Conservation (phyloP, 2,113 vertebrate species). For the Choloepus hoffmanni region DNA sequence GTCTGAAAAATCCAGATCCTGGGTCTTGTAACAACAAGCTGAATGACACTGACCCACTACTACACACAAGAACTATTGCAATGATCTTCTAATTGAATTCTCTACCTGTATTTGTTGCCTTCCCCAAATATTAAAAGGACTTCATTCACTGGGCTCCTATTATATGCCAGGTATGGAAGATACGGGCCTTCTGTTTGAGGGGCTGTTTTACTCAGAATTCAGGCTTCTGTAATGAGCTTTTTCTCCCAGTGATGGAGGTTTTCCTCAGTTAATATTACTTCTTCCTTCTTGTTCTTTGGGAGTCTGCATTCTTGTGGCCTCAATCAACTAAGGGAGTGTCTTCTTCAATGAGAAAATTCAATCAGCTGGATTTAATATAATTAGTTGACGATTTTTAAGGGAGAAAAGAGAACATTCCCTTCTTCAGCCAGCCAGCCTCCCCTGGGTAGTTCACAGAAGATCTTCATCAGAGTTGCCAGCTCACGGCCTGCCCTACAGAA, state of each 20-base stretch:
- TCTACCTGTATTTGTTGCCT: neutral
- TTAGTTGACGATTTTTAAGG: too few species aligned
- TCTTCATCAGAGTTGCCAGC: too few species aligned
- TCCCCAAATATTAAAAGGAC: neutral
- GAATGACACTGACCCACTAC: neutral
- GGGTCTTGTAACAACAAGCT: neutral
- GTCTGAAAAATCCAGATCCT: neutral
- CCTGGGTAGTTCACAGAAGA: too few species aligned
- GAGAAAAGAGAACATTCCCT: too few species aligned
- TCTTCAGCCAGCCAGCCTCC: too few species aligned
- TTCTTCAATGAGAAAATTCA: too few species aligned
- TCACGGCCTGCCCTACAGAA: too few species aligned
- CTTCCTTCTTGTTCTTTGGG: neutral
- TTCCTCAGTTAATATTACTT: neutral
- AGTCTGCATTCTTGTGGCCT: neutral
- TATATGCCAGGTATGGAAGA: neutral
- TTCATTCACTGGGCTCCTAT: neutral
- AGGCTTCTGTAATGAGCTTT: neutral
- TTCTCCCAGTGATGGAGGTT: neutral
- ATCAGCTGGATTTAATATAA: too few species aligned
- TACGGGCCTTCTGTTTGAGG: accelerated
- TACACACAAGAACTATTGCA: neutral
- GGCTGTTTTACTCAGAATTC: neutral
- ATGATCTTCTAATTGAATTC: neutral
- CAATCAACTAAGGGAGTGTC: too few species aligned